A percentile compares a stretch with the other conserved stretches of the same genome.
These are phyloP conservation scores for Notiomystis cincta DNA, from an alignment of 2,113 vertebrate species.

Conservation along the genomic window DNA sequence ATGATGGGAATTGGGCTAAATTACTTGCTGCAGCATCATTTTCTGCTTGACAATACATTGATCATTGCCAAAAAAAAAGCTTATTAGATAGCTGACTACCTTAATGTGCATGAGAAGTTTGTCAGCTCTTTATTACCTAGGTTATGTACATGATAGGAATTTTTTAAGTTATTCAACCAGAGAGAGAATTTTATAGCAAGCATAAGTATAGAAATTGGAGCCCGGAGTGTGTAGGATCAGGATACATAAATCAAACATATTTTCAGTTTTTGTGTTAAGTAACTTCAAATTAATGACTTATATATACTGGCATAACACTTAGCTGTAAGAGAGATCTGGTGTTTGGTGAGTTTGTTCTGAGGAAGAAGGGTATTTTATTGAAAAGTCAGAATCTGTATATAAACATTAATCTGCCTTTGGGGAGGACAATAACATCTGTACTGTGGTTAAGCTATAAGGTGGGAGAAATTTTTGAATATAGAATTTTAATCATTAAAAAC, in stretches of 20 bases:
- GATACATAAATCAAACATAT: too few relatives aligned
- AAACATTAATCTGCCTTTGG: neutral
- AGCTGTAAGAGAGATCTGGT: neutral
- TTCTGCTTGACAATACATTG: conserved; percentile 10
- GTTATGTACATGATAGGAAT: neutral
- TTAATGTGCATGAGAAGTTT: neutral
- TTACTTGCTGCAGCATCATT: neutral
- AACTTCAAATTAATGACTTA: too few relatives aligned
- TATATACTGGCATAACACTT: too few relatives aligned
- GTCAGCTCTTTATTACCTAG: conserved; percentile 20
- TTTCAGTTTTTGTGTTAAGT: too few relatives aligned
- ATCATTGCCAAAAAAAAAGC: conserved; percentile 1
- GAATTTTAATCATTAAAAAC: neutral
- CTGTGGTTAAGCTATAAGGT: neutral
- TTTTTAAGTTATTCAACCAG: neutral
- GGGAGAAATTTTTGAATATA: neutral
- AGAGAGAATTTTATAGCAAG: neutral
- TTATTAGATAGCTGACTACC: neutral
- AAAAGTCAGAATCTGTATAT: neutral
- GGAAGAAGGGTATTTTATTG: neutral
- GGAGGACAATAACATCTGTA: neutral
- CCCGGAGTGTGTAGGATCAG: neutral
- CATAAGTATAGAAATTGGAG: neutral
- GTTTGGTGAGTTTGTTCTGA: neutral
- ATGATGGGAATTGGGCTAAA: neutral